These are phyloP conservation scores for Nannoperca obscura DNA, from an alignment of 2,797 vertebrate species.

Conservation along the genomic window DNA sequence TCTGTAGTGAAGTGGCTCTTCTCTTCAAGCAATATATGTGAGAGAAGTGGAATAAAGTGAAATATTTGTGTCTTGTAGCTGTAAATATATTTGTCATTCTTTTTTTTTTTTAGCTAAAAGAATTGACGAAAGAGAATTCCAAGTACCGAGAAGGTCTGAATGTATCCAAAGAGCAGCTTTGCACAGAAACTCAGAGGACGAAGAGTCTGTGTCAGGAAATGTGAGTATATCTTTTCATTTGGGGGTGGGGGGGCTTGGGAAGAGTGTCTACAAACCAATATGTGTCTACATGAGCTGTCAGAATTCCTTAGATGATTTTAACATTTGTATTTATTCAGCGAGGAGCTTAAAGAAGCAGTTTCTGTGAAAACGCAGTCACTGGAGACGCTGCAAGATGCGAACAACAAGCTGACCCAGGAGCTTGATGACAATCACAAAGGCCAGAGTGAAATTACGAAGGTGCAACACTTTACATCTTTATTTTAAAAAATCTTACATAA, in stretches of 20 bases:
- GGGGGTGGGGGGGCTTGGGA: too few species aligned
- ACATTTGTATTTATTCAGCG: slow-evolving; percentile 85
- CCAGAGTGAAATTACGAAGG: slow-evolving; percentile 84
- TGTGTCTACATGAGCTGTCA: not conserved
- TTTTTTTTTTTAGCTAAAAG: slow-evolving; percentile 85
- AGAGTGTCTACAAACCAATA: not conserved
- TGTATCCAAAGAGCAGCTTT: slow-evolving; percentile 89
- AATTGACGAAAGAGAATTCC: slow-evolving; percentile 88
- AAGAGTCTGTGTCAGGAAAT: slow-evolving; percentile 90
- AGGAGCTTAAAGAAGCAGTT: slow-evolving; percentile 89
- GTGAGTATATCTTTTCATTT: slow-evolving; percentile 84
- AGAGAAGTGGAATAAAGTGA: not conserved
- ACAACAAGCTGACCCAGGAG: slow-evolving; percentile 89
- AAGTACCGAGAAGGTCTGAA: slow-evolving; percentile 89
- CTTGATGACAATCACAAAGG: slow-evolving; percentile 87
- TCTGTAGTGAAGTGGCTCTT: not conserved
- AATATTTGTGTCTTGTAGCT: not conserved
- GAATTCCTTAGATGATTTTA: not conserved
- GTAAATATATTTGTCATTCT: not conserved
- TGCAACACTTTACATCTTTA: slow-evolving; percentile 40
- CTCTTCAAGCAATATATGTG: not conserved
- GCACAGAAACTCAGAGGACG: slow-evolving; percentile 87
- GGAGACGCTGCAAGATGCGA: slow-evolving; percentile 89
- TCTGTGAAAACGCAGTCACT: slow-evolving; percentile 89
- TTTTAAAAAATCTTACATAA: not conserved